A percentile compares a stretch with the other conserved stretches of the same genome.
Conservation (phyloP, 2,888 invertebrate species). For the Bellardia bayeri region DNA sequence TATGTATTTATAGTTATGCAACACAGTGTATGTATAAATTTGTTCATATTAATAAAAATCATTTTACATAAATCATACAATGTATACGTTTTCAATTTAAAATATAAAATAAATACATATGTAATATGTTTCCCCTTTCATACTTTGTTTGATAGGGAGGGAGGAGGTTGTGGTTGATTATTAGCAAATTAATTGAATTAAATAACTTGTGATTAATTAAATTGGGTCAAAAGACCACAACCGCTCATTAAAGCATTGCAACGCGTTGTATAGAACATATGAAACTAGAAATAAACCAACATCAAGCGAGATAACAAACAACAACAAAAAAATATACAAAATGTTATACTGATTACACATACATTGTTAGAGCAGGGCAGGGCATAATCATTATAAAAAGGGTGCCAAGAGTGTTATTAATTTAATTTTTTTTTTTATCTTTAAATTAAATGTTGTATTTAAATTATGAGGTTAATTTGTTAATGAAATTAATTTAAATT, state of each 20-base stretch:
- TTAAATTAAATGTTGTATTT: too few species aligned
- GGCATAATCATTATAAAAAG: neutral
- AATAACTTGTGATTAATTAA: conserved; percentile 68
- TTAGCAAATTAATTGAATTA: conserved; percentile 67
- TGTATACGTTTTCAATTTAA: neutral
- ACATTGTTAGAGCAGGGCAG: neutral
- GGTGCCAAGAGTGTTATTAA: neutral
- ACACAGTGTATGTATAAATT: too few species aligned
- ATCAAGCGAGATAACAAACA: conserved; percentile 3
- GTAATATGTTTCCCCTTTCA: neutral
- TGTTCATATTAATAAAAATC: too few species aligned
- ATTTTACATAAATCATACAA: neutral
- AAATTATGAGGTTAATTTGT: too few species aligned
- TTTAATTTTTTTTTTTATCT: too few species aligned
- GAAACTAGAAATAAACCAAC: conserved; percentile 10
- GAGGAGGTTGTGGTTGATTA: conserved; percentile 5
- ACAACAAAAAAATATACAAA: neutral
- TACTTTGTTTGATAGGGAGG: neutral
- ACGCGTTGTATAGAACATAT: conserved; percentile 9
- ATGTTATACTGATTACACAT: too few species aligned
- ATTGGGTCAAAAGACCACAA: conserved; percentile 66
- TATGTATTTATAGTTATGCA: too few species aligned
- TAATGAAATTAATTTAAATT: too few species aligned
- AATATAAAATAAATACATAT: neutral
- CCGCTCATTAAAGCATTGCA: conserved; percentile 40